Conservation (phyloP, 2,113 vertebrate species). For the Cichladusa arquata region DNA sequence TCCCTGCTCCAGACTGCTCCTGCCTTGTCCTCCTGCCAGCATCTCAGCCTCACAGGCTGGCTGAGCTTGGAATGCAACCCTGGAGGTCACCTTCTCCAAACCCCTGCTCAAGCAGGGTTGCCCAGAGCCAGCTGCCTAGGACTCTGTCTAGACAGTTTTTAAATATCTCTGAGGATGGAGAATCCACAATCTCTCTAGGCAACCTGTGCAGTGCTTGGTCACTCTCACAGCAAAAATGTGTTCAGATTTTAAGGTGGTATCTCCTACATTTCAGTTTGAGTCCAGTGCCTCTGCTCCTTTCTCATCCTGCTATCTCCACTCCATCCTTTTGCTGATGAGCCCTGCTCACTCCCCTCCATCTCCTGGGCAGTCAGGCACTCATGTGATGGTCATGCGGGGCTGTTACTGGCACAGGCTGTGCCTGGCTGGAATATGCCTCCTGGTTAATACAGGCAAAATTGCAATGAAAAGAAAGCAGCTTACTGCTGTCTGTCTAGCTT, state of each 20-base stretch:
- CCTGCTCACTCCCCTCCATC: background rate
- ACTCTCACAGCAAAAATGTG: background rate
- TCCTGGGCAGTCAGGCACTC: background rate
- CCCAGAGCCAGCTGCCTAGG: background rate
- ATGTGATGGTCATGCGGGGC: background rate
- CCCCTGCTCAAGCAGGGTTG: background rate
- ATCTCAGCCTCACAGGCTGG: background rate
- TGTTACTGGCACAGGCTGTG: background rate
- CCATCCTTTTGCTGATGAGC: background rate
- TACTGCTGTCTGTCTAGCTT: slow-evolving; percentile 11
- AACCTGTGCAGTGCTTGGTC: background rate
- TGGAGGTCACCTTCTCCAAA: background rate
- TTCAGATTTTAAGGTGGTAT: background rate
- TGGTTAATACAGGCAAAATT: background rate
- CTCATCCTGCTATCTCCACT: background rate
- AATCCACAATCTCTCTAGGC: background rate
- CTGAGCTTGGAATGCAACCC: background rate
- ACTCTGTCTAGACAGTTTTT: background rate
- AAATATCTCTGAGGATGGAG: background rate
- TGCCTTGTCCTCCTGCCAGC: background rate
- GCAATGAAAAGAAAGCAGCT: background rate
- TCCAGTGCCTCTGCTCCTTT: background rate
- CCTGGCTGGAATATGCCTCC: background rate
- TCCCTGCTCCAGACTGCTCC: background rate
- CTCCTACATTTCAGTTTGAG: background rate